Evolutionary conservation across 23 tunicate species (phyloP).

Genomic region (Ascidia mentula): DNA sequence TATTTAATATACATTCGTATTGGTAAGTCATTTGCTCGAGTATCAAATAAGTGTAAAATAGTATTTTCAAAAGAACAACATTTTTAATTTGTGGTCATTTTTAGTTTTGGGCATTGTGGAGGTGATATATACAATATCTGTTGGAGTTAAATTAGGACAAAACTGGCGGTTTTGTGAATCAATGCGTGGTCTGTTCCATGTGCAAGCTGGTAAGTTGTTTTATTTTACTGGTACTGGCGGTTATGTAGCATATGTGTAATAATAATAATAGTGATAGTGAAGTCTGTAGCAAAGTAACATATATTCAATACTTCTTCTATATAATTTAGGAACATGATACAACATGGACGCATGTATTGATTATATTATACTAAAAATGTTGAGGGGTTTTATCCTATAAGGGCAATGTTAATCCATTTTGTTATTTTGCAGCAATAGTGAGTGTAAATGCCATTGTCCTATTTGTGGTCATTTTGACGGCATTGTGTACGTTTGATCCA

Average conservation of each 20-base stretch:
- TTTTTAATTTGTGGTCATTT: neutral
- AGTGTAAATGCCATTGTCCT: constrained; percentile 42
- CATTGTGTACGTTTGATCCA: constrained; percentile 53
- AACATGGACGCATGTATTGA: no score
- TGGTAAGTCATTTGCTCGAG: constrained; percentile 19
- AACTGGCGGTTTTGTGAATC: constrained; percentile 43
- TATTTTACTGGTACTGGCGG: neutral
- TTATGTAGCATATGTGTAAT: no score
- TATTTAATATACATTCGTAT: constrained; percentile 50
- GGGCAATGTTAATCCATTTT: no score
- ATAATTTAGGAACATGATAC: no score
- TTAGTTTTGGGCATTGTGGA: constrained; percentile 61
- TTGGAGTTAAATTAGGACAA: constrained; percentile 5
- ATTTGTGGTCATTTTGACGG: constrained; percentile 52
- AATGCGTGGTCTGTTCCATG: constrained; percentile 19
- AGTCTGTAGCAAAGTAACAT: no score
- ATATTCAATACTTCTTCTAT: no score
- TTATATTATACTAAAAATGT: no score
- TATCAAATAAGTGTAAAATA: neutral
- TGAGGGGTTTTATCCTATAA: no score
- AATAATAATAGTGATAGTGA: no score
- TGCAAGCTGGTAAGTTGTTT: constrained; percentile 42
- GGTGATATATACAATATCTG: constrained; percentile 35
- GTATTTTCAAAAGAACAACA: neutral
- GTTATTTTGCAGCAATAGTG: constrained; percentile 70